Evolutionary conservation across 2,797 vertebrate species (phyloP), one percentile per base, ranked within the genome.

Genomic region (Chrosomus eos): DNA sequence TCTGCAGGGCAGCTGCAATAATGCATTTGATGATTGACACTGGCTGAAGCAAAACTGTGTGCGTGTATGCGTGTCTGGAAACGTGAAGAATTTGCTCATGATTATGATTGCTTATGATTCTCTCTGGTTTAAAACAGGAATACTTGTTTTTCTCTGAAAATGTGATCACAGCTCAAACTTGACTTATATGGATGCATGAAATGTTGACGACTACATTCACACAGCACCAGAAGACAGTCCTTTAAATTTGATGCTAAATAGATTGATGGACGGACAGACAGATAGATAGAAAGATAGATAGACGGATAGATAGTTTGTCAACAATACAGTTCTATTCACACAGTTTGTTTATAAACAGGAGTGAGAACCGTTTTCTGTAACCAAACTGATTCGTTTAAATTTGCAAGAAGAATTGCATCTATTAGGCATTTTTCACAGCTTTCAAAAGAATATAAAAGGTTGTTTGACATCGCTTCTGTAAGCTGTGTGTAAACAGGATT

Each of bases 91-190:
- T 73, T 82, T 48, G 81, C 70, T 73, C 0, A n/a, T n/a, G n/a
- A n/a, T n/a, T n/a, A n/a, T n/a, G n/a, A n/a, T n/a, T n/a, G n/a
- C n/a, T n/a, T 64, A 26, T 82, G 26, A 45, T 60, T 72, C n/a
- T 40, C 36, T 81, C 40, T 81, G 36, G 21, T 73, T 82, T 62
- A 21, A 82, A 36, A 82, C 55, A 48, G 19, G 26, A 64, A 33
- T 64, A 64, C 28, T 40, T 45, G 21, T 28, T 72, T 72, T 55
- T 21, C n/a, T 72, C 36, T 60, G 66, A 71, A 51, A 26, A 58
- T 36, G 11, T 72, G 36, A 58, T 71, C 51, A 58, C 26, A 33
- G 68, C 80, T 62, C 8, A 64, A 23, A 36, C 26, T 11, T 38
- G 53, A 43, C 53, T 58, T 38, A 55, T 68, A 81, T 70, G 36